Evolutionary conservation across 2,888 invertebrate species (phyloP), one percentile per base, ranked within the genome.

Genomic region (Candidula unifasciata): DNA sequence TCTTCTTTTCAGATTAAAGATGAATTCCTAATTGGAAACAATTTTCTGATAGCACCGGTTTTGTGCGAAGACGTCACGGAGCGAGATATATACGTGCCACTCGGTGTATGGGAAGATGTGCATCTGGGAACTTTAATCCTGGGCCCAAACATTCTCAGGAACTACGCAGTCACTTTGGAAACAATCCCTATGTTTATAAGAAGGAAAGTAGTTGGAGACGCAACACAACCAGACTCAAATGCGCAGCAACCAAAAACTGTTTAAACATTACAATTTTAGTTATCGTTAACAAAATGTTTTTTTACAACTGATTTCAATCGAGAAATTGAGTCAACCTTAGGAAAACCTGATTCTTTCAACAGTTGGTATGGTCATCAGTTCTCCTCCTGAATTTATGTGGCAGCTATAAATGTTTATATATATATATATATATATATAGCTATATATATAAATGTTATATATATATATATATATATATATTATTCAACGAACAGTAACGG

Each of bases 51-150:
- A 27, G 92, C 92, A 0, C 92, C 92, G 0, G 86, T 92, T 60
- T 82, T 92, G 30, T 91, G 92, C 83, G 88, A 89, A 80, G 88
- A 87, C 0, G 80, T 80, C 10, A 87, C 82, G 0, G 76, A 83
- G 44, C 84, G 92, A 44, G 85, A 90, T 60, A 89, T 92, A 24
- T 92, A 91, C 84, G 86, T 92, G 8, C 92, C 92, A 10, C 82
- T 80, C 30, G 92, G 92, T 3, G 86, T 97, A 0, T 98, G 98
- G 98, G 96, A 96, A 91, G 69, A 69, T 57, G 97, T 98, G 91
- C 86, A 85, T 30, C 60, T 85, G 18, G 88, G 44, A 44, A 64
- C 27, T 24, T 64, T 89, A n/a, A 85, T 87, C 13, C 87, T 84
- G 5, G 84, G 88, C 10, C 86, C 89, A 13, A 73, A 52, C 5